Evolutionary conservation across 2,113 vertebrate species (phyloP).

Genomic region (Pheucticus melanocephalus): DNA sequence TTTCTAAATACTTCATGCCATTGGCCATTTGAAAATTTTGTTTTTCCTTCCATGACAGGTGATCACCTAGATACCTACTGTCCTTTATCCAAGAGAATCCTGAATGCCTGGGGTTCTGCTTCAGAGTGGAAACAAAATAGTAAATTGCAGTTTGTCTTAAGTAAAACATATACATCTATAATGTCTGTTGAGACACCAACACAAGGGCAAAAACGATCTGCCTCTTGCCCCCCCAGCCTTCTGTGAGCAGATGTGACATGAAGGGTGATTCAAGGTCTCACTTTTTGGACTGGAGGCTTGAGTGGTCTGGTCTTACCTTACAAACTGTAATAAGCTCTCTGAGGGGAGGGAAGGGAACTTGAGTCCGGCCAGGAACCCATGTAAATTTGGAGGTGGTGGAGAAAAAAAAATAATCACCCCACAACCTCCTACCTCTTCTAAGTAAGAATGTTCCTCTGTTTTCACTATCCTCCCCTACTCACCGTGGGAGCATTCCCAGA

Average conservation of each 20-base stretch:
- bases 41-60: conserved; percentile 41
- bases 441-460: background rate
- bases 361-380: background rate
- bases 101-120: conserved; percentile 44
- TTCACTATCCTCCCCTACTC: background rate
- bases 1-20: conserved; percentile 61
- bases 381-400: background rate
- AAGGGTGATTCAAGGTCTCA: background rate
- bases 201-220: background rate
- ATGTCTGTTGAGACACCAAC: background rate
- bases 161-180: background rate
- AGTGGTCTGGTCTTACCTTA: conserved; percentile 13
- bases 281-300: background rate
- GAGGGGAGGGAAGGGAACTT: background rate
- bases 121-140: conserved; percentile 31
- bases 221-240: background rate
- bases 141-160: conserved; percentile 27
- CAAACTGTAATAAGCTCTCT: background rate
- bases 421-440: background rate
- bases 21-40: conserved; percentile 45
- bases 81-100: conserved; percentile 1
- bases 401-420: background rate
- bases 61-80: background rate
- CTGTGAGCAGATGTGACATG: background rate
- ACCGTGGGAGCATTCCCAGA: background rate